phyloP scores from a whole-genome alignment of 1,140 invertebrate species.

The Nymphalis io region DNA sequence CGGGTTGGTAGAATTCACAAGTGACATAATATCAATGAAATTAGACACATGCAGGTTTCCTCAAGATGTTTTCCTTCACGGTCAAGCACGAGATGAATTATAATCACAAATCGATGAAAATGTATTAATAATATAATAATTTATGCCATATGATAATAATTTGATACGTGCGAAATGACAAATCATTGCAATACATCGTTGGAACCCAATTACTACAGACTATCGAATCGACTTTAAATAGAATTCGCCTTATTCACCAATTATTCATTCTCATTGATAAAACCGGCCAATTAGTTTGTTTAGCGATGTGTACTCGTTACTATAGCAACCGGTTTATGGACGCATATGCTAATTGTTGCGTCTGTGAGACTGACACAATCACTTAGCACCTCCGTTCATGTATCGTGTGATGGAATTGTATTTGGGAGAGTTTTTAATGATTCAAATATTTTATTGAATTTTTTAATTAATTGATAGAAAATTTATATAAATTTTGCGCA shows the following conservation, averaged over 20 bases:
- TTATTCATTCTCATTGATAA: conserved; percentile 48
- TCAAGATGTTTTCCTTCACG: no score
- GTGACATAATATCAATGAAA: no score
- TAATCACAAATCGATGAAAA: no score
- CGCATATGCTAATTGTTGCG: conserved; percentile 55
- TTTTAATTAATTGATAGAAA: no score
- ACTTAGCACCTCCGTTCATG: conserved; percentile 51
- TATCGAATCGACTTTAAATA: conserved; percentile 11
- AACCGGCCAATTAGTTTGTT: conserved; percentile 68
- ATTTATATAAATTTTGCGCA: no score
- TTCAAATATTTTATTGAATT: no score
- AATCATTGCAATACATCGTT: background rate
- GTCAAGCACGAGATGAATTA: no score
- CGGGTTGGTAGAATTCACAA: no score
- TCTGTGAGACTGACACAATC: conserved; percentile 50
- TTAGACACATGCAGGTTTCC: no score
- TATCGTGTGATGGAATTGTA: background rate
- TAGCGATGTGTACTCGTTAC: conserved; percentile 52
- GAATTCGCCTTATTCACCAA: conserved; percentile 46
- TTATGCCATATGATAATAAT: no score
- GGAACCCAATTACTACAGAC: background rate
- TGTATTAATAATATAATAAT: no score
- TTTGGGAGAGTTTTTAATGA: conserved; percentile 6
- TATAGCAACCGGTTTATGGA: conserved; percentile 54
- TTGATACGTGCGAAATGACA: no score